Evolutionary conservation across 2,888 invertebrate species (phyloP).

Genomic region (Patella pellucida): DNA sequence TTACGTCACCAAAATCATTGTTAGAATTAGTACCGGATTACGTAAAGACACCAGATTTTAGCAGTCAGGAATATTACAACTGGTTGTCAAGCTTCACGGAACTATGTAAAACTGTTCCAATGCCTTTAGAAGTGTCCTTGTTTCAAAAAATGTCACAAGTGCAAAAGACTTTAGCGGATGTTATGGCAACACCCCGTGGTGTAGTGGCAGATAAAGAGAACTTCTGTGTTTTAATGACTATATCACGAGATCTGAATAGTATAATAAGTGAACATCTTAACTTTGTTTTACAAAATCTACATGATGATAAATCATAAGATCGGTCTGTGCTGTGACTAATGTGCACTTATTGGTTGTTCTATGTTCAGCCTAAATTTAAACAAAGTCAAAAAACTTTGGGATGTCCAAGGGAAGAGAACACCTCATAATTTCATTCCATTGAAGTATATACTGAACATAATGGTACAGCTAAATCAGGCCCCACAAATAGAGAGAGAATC

Average conservation of each 20-base stretch:
- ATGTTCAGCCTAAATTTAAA: too few species aligned
- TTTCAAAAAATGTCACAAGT: slow-evolving; percentile 68
- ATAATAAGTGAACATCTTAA: slow-evolving; percentile 63
- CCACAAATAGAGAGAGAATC: too few species aligned
- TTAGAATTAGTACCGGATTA: slow-evolving; percentile 40
- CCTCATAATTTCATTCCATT: too few species aligned
- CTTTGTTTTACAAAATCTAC: slow-evolving; percentile 56
- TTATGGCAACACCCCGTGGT: slow-evolving; percentile 65
- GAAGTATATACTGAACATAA: too few species aligned
- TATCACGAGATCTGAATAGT: slow-evolving; percentile 59
- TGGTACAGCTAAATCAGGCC: too few species aligned
- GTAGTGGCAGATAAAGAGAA: slow-evolving; percentile 64
- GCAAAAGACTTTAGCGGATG: slow-evolving; percentile 65
- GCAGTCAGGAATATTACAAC: slow-evolving; percentile 66
- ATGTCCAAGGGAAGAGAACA: too few species aligned
- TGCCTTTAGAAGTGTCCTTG: slow-evolving; percentile 60
- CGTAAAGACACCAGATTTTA: slow-evolving; percentile 63
- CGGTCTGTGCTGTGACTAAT: too few species aligned
- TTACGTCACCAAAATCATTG: background rate
- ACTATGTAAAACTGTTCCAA: slow-evolving; percentile 57
- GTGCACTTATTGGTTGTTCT: too few species aligned
- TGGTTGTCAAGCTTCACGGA: slow-evolving; percentile 67
- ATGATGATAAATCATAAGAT: slow-evolving; percentile 8
- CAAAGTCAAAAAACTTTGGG: too few species aligned
- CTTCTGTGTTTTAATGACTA: slow-evolving; percentile 64